Percentiles rank a stretch among this genome's conserved stretches.
These are phyloP conservation scores for Xenentodon cancila DNA, from an alignment of 2,797 vertebrate genomes.

Conservation along the genomic window DNA sequence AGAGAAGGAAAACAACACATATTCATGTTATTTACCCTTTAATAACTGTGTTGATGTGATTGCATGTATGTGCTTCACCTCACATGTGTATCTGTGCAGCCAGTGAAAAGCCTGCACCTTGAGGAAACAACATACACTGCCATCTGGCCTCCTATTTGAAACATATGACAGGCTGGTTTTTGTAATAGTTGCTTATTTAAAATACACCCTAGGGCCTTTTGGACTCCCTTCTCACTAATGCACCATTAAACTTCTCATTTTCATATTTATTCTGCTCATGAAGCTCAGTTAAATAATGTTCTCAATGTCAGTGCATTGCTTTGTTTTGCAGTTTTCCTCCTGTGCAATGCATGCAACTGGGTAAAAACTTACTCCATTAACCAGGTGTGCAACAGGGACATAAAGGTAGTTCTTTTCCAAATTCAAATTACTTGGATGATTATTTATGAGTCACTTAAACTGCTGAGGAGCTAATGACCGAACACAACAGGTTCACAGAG, in stretches of 20 bases:
- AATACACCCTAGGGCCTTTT: slow-evolving; percentile 56
- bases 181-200: slow-evolving; percentile 54
- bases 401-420: background rate
- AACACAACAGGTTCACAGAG: too few relatives aligned
- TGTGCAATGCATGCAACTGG: slow-evolving; percentile 23
- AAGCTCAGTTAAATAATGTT: slow-evolving; percentile 59
- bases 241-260: slow-evolving; percentile 69
- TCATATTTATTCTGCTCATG: slow-evolving; percentile 65
- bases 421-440: background rate
- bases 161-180: slow-evolving; percentile 58
- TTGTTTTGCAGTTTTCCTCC: slow-evolving; percentile 32
- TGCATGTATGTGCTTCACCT: too few relatives aligned
- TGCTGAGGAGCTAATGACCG: too few relatives aligned
- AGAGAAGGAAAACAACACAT: too few relatives aligned
- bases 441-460: too few relatives aligned
- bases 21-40: too few relatives aligned
- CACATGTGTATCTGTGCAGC: background rate
- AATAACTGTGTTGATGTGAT: too few relatives aligned
- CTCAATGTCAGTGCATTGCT: slow-evolving; percentile 47
- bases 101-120: background rate
- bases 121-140: slow-evolving; percentile 4
- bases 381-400: slow-evolving; percentile 1
- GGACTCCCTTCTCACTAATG: slow-evolving; percentile 62
- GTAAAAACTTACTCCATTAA: background rate
- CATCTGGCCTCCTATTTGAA: slow-evolving; percentile 46